Evolutionary conservation across 2,797 vertebrate genomes (phyloP).

Genomic region (Bufotes viridis): DNA sequence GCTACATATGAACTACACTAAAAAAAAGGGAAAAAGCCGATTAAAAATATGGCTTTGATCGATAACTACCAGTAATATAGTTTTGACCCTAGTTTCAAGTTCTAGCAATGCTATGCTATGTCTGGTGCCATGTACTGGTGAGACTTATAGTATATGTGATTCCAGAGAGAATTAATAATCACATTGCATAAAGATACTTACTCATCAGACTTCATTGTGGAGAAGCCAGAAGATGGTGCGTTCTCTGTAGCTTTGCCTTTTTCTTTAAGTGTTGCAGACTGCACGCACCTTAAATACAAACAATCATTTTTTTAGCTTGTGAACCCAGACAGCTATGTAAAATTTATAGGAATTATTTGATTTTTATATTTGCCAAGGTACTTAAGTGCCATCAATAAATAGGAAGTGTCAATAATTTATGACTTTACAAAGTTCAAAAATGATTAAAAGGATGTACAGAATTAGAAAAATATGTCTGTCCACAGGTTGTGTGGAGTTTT

Average conservation of each 20-base stretch:
- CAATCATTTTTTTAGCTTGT: slow-evolving; percentile 7
- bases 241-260: slow-evolving; percentile 51
- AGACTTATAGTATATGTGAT: neutral
- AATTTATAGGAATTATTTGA: slow-evolving; percentile 29
- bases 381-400: slow-evolving; percentile 1
- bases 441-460: neutral
- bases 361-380: slow-evolving; percentile 4
- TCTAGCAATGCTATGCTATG: no score
- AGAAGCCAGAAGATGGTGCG: slow-evolving; percentile 41
- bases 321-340: neutral
- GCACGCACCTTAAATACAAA: slow-evolving; percentile 54
- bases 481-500: no score
- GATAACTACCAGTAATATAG: no score
- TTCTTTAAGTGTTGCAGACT: slow-evolving; percentile 52
- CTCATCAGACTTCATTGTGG: slow-evolving; percentile 58
- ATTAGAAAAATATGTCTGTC: no score
- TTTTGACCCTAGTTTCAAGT: no score
- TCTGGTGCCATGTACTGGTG: no score
- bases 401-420: neutral
- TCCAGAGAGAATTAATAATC: neutral
- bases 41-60: neutral
- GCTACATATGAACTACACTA: neutral
- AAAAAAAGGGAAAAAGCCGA: neutral
- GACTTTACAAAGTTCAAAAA: neutral
- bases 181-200: slow-evolving; percentile 31